A percentile compares a stretch with the other conserved stretches of the same genome.
phyloP scores from a whole-genome alignment of 2,113 vertebrate genomes.

The Cisticola juncidis region DNA sequence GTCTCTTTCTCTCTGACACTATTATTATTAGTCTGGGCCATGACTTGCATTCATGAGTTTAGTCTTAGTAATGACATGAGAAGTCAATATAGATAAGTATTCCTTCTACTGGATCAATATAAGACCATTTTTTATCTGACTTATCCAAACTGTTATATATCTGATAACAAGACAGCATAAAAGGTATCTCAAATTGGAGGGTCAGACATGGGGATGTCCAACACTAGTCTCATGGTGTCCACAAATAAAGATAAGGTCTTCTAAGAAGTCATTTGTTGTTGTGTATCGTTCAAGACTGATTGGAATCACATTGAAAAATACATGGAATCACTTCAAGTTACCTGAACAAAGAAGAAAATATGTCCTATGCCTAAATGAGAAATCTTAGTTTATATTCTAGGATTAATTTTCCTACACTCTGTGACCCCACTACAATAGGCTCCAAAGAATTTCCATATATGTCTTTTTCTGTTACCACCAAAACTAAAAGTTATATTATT shows the following conservation, averaged over 20 bases:
- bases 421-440: not conserved
- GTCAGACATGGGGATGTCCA: not conserved
- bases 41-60: not conserved
- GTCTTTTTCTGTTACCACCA: not conserved
- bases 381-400: not conserved
- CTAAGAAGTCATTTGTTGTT: not conserved
- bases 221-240: not conserved
- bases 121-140: not conserved
- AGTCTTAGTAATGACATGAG: not conserved
- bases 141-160: not conserved
- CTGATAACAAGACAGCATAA: not conserved
- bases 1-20: not conserved
- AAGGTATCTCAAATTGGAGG: not conserved
- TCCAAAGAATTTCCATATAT: not conserved
- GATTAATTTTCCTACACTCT: not conserved
- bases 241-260: not conserved
- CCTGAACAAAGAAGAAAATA: not conserved
- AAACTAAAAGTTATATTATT: not conserved
- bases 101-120: not conserved
- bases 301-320: not conserved
- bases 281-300: not conserved
- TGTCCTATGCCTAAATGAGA: not conserved
- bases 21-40: not conserved
- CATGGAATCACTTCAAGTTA: not conserved
- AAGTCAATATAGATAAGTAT: not conserved